Evolutionary conservation across 2,113 vertebrate genomes (phyloP), one percentile per base, ranked within the genome.

Genomic region (Laterallus jamaicensis): DNA sequence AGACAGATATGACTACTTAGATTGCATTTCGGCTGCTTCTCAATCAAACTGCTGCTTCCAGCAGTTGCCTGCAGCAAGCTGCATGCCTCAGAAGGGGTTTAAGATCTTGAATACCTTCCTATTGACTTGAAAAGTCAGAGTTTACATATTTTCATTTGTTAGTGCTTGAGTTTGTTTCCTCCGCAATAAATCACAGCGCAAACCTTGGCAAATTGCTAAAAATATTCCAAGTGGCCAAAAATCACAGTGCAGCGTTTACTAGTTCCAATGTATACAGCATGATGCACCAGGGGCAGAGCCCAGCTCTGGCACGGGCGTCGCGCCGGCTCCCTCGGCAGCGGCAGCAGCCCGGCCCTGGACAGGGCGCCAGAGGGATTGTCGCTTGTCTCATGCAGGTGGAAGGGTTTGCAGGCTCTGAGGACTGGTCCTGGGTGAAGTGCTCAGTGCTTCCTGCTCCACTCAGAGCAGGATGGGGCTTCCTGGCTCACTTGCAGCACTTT

Each of bases 91-190:
- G 10, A 88, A 64, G 86, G 85, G 66, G 5, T 55, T 83, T 39
- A 54, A 91, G 89, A 29, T 80, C 58, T 54, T 18, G 81, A 95
- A 96, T 96, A 97, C 95, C 92, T 94, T 94, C 78, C 91, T 94
- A 94, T 96, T 96, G 92, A 86, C 93, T 88, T 84, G 86, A 95
- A 82, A 84, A 95, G 80, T 47, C 86, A 74, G 93, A 81, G 90
- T 94, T 97, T 96, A 96, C 94, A 92, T 97, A 96, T 95, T 96
- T 97, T 95, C 95, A 93, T 92, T 96, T 93, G 94, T 95, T 97
- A 95, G 96, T 96, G 92, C 95, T 97, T 95, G 92, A 96, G 95
- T 94, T 97, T 97, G 94, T 96, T 97, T 97, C 97, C 95, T 94
- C 88, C 70, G 13, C 76, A 94, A 96, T 97, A 97, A 97, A 97